These are phyloP conservation scores for Huso huso DNA, from an alignment of 2,797 vertebrate genomes.

Conservation along the genomic window DNA sequence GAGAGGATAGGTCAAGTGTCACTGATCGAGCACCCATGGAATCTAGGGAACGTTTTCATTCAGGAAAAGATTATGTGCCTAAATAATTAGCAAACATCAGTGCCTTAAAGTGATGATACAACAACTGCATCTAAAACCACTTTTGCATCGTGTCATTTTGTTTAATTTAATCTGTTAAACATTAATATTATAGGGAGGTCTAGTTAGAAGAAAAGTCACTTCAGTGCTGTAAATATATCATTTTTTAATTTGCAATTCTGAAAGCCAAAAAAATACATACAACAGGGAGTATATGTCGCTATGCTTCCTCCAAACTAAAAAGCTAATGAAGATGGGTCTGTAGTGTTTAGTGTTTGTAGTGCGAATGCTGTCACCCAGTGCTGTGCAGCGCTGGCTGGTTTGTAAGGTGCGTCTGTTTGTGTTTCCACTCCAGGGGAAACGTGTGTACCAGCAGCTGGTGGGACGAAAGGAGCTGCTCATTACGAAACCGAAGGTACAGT, in stretches of 20 bases:
- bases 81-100: neutral
- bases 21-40: neutral
- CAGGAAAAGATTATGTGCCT: neutral
- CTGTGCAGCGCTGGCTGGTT: neutral
- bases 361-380: neutral
- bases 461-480: too few species aligned
- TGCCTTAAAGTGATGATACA: neutral
- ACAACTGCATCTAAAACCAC: too few species aligned
- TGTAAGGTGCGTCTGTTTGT: neutral
- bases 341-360: too few species aligned
- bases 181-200: too few species aligned
- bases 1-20: neutral
- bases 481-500: too few species aligned
- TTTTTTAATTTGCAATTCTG: too few species aligned
- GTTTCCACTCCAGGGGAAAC: constrained; percentile 37
- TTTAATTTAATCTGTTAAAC: too few species aligned
- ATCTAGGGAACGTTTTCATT: neutral
- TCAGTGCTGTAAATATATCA: too few species aligned
- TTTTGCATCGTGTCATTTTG: too few species aligned
- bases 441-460: constrained; percentile 37
- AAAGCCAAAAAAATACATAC: neutral
- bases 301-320: too few species aligned
- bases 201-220: too few species aligned
- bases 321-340: too few species aligned
- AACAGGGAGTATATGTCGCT: neutral